Base-by-base conservation (phyloP, 2,797 vertebrate genomes). In the Bradypodion ventrale region DNA sequence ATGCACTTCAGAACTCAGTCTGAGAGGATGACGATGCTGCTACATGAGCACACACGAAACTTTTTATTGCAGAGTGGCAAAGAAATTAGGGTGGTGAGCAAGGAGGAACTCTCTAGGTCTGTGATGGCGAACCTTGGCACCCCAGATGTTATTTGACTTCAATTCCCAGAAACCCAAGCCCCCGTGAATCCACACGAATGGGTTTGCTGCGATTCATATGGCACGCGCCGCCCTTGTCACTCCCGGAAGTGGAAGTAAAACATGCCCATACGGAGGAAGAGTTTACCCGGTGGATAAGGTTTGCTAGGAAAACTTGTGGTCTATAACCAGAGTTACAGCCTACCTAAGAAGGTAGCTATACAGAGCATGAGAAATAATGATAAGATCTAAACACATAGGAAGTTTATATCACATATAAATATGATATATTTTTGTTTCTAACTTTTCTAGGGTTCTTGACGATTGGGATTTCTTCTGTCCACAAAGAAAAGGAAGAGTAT, bases 391-490 rank as follows among this genome's bases (percentile, higher is more conserved):
- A n/a, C n/a, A 44, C 23, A 8, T 19, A 60, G 25, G 13, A 66
- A 25, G 46, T 66, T n/a, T n/a, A n/a, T n/a, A n/a, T n/a, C 12
- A 4, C 13, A 1, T 66, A 44, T 44, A 13, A 32, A 42, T 56
- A 35, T 52, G 69, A 19, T n/a, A 23, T n/a, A 13, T 19, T 7
- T 5, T 44, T 7, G 8, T 78, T 85, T 85, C 74, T 73, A 70
- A 25, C 25, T 32, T 9, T 76, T 82, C 8, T 60, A 90, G 90
- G 68, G 74, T 90, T 86, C 77, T 62, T 91, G 59, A 81, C 78
- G 32, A 84, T 90, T 66, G 90, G 92, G 19, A 91, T 90, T 65
- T 90, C 88, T 27, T 87, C 92, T 19, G 80, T 89, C 40, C 78
- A 76, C 23, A 88, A 83, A 66, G 23, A 75, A 1, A 85, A 80